Evolutionary conservation across 37 sponge, comb jelly and placozoan species (phyloP), one percentile per base, ranked within the genome.

Genomic region (Tethya wilhelma): DNA sequence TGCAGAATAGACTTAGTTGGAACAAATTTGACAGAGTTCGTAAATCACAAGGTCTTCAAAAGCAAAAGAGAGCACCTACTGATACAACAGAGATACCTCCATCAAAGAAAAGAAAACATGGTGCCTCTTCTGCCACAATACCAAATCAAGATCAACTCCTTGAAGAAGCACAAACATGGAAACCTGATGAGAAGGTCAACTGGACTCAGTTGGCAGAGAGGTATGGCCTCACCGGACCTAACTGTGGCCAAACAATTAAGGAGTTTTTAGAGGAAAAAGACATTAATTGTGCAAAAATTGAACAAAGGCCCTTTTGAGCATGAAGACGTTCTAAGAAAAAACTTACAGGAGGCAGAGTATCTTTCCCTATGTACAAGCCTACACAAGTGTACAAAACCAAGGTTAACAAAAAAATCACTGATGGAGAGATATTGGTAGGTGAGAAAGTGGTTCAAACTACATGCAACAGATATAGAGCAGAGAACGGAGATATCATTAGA

Each of bases 341-440:
- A 29, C 25, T 59, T 39, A 30, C 44, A 53, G 37, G 76, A 38
- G 39, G 43, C 7, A 40, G 63, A 30, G 38, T 38, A 37, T 59
- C 76, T 34, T 75, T 75, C 59, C 76, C 76, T n/a, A 75, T 75
- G 76, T 59, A 29, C n/a, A 53, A 53, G 20, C 43, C 76, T 59
- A 39, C 38, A 9, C 37, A 36, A 32, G 28, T 40, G 19, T 26
- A 75, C 33, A 75, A 59, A 42, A 26, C 58, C 11, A 75, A 59
- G 60, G 25, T 75, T 38, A 39, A 38, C 23, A 25, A 75, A 12
- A 58, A 59, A 60, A 59, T 59, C 17, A 20, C 19, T 8, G 11
- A 40, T n/a, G 76, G 76, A 20, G 62, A 75, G 62, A 37, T 58
- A 12, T n/a, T n/a, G 25, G 36, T 75, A 12, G 76, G 76, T 34